These are phyloP conservation scores for Arvicanthis niloticus DNA, from an alignment of 2,113 vertebrate genomes.

Conservation along the genomic window DNA sequence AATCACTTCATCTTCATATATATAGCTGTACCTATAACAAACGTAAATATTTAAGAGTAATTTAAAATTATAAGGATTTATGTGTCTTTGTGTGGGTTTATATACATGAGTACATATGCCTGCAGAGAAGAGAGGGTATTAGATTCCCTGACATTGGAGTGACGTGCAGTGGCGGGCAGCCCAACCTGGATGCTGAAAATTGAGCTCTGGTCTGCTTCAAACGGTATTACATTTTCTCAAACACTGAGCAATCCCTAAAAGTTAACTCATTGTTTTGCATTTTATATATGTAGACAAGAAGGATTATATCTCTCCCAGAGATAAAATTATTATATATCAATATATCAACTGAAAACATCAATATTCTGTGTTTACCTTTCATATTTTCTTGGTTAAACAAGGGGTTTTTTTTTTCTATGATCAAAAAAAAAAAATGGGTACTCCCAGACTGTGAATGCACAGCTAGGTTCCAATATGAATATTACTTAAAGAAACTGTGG, in stretches of 20 bases:
- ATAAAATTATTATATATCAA: neutral
- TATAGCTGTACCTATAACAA: neutral
- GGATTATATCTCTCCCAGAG: conserved; percentile 4
- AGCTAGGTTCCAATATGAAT: conserved; percentile 52
- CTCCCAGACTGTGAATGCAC: conserved; percentile 52
- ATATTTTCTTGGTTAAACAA: neutral
- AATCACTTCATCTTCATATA: neutral
- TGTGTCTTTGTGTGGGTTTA: neutral
- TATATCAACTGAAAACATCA: neutral
- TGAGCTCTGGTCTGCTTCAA: neutral
- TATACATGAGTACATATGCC: neutral
- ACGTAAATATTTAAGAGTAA: neutral
- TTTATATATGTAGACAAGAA: neutral
- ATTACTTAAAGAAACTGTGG: conserved; percentile 31
- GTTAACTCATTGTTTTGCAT: neutral
- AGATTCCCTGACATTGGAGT: neutral
- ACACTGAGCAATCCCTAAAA: neutral
- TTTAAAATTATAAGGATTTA: neutral
- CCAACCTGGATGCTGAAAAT: neutral
- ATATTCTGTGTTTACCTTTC: neutral
- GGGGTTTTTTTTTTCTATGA: neutral
- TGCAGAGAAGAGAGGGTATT: neutral
- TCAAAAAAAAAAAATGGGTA: neutral
- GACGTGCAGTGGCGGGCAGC: no score
- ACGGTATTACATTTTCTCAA: neutral